Evolutionary conservation across 2,888 invertebrate species (phyloP).

Genomic region (Lithophane ornitopus): DNA sequence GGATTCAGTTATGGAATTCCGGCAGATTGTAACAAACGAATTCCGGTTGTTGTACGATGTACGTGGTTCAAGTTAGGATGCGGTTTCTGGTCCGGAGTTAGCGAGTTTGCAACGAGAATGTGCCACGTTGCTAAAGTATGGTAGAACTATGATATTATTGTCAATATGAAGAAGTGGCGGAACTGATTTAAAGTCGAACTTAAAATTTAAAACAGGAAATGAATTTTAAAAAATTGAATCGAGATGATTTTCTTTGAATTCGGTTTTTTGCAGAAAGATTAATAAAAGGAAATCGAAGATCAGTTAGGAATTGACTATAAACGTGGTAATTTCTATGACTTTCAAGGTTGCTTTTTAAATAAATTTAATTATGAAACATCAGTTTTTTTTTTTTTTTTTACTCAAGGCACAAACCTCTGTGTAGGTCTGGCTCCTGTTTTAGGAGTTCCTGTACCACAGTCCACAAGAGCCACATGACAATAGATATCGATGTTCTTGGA

Average conservation of each 20-base stretch:
- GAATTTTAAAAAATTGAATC: constrained; percentile 17
- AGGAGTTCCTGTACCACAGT: too few species aligned
- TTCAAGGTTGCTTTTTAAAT: too few species aligned
- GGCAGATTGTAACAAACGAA: constrained; percentile 56
- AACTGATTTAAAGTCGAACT: constrained; percentile 21
- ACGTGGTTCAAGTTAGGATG: constrained; percentile 29
- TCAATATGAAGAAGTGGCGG: too few species aligned
- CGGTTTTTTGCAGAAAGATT: background rate
- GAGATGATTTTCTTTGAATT: background rate
- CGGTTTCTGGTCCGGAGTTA: constrained; percentile 27
- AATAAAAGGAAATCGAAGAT: background rate
- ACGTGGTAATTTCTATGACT: background rate
- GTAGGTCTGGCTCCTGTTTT: too few species aligned
- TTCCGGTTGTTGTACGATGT: constrained; percentile 38
- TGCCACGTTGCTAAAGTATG: background rate
- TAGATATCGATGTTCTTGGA: too few species aligned
- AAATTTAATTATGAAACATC: too few species aligned
- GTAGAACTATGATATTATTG: constrained; percentile 1
- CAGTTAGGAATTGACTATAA: background rate
- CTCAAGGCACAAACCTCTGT: too few species aligned
- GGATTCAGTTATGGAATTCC: constrained; percentile 62
- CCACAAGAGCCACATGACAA: too few species aligned
- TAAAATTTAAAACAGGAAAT: too few species aligned
- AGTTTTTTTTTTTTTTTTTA: too few species aligned
- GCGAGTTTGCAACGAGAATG: constrained; percentile 39